Evolutionary conservation across 2,797 vertebrate species (phyloP), one percentile per base, ranked within the genome.

Genomic region (Acridotheres tristis): DNA sequence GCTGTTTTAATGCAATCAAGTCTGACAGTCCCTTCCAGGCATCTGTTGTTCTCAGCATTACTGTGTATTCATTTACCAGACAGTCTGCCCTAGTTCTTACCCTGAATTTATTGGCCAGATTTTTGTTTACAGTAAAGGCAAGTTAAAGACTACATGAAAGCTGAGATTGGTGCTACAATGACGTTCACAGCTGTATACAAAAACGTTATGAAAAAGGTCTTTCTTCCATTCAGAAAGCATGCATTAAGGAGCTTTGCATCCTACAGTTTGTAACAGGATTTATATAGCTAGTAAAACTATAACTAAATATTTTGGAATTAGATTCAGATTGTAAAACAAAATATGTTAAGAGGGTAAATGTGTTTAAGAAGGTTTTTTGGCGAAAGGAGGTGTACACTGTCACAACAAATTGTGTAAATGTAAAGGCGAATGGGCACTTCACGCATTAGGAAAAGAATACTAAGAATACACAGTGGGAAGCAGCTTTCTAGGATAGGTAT

Each of bases 1-100:
- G 68, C 84, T 89, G 68, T 86, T 93, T 88, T 94, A 94, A 96
- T 91, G 66, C 77, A 75, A 77, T 95, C 58, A 92, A 92, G 92
- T 92, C 88, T 94, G 92, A 97, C 97, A 96, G 96, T 91, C 93
- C 95, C 97, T 97, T 95, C 90, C 72, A 96, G 97, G 96, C 92
- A 81, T 94, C 94, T 88, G 93, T 93, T 85, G 73, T 93, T 95
- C 94, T 90, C 87, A 77, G 78, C 53, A 43, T 83, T 75, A 42
- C 80, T 59, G 57, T 65, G 54, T 71, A 47, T 92, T 95, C 67
- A 2, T 93, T 95, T 93, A 89, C 91, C 81, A 91, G 93, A 95
- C 76, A 71, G 89, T 90, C 86, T 96, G 91, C 96, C 95, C 90
- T 91, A 93, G 80, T 93, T 95, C 85, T 96, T 96, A 94, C 88